Evolutionary conservation across 1,140 invertebrate species (phyloP).

Genomic region (Bicyclus anynana): DNA sequence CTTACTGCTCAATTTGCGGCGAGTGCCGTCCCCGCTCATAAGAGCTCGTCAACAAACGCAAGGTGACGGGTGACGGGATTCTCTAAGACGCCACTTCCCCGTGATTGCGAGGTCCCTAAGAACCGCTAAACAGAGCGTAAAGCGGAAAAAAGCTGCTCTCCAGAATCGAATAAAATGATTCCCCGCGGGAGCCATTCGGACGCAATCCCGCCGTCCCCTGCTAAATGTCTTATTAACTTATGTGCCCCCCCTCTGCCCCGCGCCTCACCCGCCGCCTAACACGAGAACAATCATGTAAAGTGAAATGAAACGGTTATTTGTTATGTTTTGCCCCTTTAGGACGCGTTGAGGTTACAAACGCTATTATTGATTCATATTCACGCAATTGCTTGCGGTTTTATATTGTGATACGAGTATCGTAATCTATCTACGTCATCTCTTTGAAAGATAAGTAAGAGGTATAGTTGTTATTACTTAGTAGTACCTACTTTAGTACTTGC

Average conservation of each 20-base stretch:
- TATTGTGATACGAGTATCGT: not conserved
- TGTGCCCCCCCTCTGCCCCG: constrained; percentile 50
- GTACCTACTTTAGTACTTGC: too few relatives aligned
- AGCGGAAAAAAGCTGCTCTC: constrained; percentile 70
- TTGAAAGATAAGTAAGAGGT: too few relatives aligned
- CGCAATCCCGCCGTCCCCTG: constrained; percentile 73
- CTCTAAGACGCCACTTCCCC: constrained; percentile 36
- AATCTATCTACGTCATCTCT: constrained; percentile 3
- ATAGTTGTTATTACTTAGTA: too few relatives aligned
- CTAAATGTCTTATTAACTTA: constrained; percentile 77
- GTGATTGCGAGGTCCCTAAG: constrained; percentile 51
- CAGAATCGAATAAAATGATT: constrained; percentile 79
- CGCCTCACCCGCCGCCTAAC: constrained; percentile 43
- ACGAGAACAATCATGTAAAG: constrained; percentile 76
- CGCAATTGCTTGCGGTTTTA: constrained; percentile 38
- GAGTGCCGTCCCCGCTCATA: constrained; percentile 40
- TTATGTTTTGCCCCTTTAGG: constrained; percentile 61
- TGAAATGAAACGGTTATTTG: constrained; percentile 77
- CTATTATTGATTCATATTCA: constrained; percentile 53
- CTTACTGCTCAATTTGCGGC: constrained; percentile 22
- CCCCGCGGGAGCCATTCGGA: constrained; percentile 77
- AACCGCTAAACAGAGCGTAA: constrained; percentile 72
- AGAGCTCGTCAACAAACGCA: constrained; percentile 38
- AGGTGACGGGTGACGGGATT: constrained; percentile 35
- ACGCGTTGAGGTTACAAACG: constrained; percentile 50